Percentiles rank a stretch among this genome's conserved stretches.
Evolutionary conservation across 2,888 invertebrate genomes (phyloP).

Genomic region (Erpobdella octoculata): DNA sequence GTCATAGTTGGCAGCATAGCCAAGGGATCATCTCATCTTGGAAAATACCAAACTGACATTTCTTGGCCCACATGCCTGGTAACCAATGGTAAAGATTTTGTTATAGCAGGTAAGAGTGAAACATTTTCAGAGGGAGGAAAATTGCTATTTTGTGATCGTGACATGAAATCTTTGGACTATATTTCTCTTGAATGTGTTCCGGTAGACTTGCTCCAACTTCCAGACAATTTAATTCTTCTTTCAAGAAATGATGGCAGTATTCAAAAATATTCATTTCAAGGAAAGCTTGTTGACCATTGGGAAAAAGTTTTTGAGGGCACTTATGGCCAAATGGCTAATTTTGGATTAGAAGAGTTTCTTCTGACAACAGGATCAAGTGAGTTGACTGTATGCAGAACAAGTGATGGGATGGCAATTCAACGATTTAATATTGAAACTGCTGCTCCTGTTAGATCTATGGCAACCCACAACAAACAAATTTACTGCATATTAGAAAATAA

Average conservation of each 20-base stretch:
- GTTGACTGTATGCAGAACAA: neutral
- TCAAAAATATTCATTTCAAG: neutral
- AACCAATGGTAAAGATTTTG: neutral
- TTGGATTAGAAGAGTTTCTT: neutral
- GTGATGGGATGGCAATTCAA: neutral
- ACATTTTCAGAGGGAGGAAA: constrained; percentile 4
- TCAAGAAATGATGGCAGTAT: neutral
- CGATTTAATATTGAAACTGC: neutral
- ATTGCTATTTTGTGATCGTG: neutral
- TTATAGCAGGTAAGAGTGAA: neutral
- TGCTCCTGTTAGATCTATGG: neutral
- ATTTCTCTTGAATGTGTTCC: neutral
- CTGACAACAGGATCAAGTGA: neutral
- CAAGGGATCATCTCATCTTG: neutral
- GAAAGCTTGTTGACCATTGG: neutral
- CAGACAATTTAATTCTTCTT: neutral
- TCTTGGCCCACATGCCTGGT: constrained; percentile 8
- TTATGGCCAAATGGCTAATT: neutral
- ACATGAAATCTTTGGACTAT: neutral
- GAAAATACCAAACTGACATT: neutral
- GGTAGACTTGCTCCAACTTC: neutral
- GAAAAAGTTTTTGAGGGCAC: neutral
- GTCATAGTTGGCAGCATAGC: neutral
- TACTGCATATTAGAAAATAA: neutral
- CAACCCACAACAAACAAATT: neutral